Percentiles rank a stretch among this genome's conserved stretches.
Evolutionary conservation across 2,797 vertebrate species (phyloP).

Genomic region (Prunella strophiata): DNA sequence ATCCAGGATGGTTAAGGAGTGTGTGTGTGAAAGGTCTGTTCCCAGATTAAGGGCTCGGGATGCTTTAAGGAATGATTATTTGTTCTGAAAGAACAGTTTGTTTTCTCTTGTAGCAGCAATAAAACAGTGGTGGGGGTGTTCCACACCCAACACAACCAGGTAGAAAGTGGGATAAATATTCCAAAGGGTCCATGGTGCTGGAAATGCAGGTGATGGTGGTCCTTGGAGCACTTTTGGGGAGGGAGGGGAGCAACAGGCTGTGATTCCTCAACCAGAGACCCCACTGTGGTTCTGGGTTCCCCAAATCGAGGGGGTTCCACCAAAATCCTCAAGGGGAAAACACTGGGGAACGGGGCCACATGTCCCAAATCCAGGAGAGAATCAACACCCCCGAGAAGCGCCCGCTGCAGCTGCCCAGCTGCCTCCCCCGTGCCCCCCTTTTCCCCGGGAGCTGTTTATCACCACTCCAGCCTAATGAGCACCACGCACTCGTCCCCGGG

Average conservation of each 20-base stretch:
- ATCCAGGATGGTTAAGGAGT: neutral
- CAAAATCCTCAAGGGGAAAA: neutral
- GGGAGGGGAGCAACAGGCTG: neutral
- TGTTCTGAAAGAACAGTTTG: neutral
- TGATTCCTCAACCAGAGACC: accelerated
- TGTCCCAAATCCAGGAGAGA: neutral
- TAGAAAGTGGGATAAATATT: neutral
- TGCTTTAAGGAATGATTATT: neutral
- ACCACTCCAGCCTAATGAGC: neutral
- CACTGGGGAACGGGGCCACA: accelerated
- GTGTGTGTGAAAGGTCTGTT: neutral
- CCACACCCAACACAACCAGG: accelerated
- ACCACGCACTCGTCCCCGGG: neutral
- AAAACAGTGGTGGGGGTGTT: accelerated
- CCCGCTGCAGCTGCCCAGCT: neutral
- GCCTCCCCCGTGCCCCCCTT: neutral
- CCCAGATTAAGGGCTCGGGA: neutral
- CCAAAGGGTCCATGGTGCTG: accelerated
- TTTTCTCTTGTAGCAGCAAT: accelerated
- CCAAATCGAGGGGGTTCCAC: accelerated
- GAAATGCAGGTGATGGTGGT: accelerated
- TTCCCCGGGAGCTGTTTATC: neutral
- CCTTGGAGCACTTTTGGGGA: neutral
- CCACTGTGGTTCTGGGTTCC: accelerated
- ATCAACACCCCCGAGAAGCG: accelerated